These are phyloP conservation scores for Mellivora capensis DNA, from an alignment of 2,113 vertebrate species.

Conservation along the genomic window DNA sequence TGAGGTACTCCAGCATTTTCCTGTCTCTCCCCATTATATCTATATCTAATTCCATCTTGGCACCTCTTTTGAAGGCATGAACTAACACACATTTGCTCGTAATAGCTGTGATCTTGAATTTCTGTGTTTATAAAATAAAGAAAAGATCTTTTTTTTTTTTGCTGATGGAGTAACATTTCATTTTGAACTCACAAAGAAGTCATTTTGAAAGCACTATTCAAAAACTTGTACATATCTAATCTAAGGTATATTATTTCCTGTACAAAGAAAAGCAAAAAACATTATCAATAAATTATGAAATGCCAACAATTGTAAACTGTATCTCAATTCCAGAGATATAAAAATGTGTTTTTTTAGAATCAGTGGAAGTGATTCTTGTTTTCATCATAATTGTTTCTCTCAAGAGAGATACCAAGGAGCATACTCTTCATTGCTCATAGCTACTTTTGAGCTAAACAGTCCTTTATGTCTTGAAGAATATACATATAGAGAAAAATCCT, in stretches of 20 bases:
- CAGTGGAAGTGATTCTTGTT: background rate
- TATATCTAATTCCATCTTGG: background rate
- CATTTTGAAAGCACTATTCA: background rate
- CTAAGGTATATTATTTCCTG: background rate
- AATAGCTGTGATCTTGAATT: background rate
- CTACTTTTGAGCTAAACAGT: background rate
- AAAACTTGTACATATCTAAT: background rate
- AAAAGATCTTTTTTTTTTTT: background rate
- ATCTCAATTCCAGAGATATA: background rate
- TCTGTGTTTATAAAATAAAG: background rate
- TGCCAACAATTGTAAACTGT: background rate
- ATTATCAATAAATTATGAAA: background rate
- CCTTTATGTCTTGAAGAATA: background rate
- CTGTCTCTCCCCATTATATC: background rate
- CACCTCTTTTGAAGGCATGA: background rate
- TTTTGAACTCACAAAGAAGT: background rate
- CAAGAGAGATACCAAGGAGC: background rate
- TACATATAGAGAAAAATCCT: background rate
- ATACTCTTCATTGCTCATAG: background rate
- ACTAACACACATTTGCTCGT: background rate
- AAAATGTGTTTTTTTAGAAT: background rate
- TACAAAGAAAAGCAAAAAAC: background rate
- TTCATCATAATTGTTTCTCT: background rate
- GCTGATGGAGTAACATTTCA: background rate
- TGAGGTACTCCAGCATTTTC: background rate